Evolutionary conservation across 2,797 vertebrate species (phyloP).

Genomic region (Pipistrellus pipistrellus): DNA sequence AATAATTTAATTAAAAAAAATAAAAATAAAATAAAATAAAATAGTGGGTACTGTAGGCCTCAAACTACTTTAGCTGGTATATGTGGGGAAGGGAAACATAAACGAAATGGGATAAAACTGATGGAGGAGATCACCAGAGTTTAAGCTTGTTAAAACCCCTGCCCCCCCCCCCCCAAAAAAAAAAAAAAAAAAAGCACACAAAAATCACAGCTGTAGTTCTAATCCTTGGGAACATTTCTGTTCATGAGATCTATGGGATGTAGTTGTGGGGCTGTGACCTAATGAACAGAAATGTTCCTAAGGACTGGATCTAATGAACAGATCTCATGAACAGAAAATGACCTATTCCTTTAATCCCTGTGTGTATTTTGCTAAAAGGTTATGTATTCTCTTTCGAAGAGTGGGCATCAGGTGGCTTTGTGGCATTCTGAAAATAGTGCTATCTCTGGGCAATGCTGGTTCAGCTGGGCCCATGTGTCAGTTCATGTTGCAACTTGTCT

Average conservation of each 20-base stretch:
- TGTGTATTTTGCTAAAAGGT: neutral
- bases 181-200: no score
- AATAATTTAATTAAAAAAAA: no score
- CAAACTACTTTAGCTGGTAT: neutral
- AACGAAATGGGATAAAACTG: neutral
- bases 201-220: neutral
- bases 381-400: neutral
- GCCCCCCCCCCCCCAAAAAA: no score
- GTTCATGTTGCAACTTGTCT: neutral
- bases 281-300: no score
- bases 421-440: neutral
- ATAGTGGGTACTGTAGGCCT: neutral
- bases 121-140: neutral
- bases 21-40: neutral
- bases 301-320: no score
- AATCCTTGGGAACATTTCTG: neutral
- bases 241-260: neutral
- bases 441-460: neutral
- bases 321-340: neutral
- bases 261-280: neutral
- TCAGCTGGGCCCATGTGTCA: neutral
- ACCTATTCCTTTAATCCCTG: neutral
- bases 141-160: neutral
- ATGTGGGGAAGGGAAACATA: neutral
- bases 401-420: neutral